A percentile compares a stretch with the other conserved stretches of the same genome.
Evolutionary conservation across 92 coral and sea anemone species (phyloP).

Genomic region (Scolanthus callimorphus): DNA sequence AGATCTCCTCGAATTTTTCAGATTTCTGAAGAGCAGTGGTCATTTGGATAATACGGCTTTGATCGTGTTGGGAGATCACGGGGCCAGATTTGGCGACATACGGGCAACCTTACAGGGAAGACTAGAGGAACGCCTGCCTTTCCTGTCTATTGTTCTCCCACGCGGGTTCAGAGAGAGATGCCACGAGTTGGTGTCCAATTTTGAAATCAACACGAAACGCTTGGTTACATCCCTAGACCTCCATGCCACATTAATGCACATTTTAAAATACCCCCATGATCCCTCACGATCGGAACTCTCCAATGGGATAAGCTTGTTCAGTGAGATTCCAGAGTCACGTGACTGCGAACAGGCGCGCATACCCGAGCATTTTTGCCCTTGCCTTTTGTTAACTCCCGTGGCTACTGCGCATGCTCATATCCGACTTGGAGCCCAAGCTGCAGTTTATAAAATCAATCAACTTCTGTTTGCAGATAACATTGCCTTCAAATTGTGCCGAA

Average conservation of each 20-base stretch:
- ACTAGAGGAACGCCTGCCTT: slow-evolving; percentile 54
- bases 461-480: slow-evolving; percentile 9
- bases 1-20: slow-evolving; percentile 25
- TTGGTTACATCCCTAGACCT: slow-evolving; percentile 49
- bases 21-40: slow-evolving; percentile 25
- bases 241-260: slow-evolving; percentile 62
- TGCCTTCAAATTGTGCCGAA: slow-evolving; percentile 9
- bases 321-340: slow-evolving; percentile 30
- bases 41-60: slow-evolving; percentile 47
- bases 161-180: slow-evolving; percentile 40
- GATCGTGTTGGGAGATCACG: slow-evolving; percentile 61
- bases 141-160: slow-evolving; percentile 46
- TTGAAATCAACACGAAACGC: slow-evolving; percentile 33
- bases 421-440: slow-evolving; percentile 34
- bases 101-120: slow-evolving; percentile 48
- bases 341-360: slow-evolving; percentile 39
- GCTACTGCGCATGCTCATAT: slow-evolving; percentile 42
- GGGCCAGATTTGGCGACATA: slow-evolving; percentile 35
- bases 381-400: slow-evolving; percentile 36
- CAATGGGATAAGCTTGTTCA: slow-evolving; percentile 37
- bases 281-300: slow-evolving; percentile 38
- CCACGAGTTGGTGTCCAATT: slow-evolving; percentile 11
- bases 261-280: slow-evolving; percentile 36
- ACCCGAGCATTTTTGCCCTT: slow-evolving; percentile 65
- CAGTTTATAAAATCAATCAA: slow-evolving; percentile 31